Conservation (phyloP, 2,797 vertebrate genomes). For the Macropus fuliginosus region DNA sequence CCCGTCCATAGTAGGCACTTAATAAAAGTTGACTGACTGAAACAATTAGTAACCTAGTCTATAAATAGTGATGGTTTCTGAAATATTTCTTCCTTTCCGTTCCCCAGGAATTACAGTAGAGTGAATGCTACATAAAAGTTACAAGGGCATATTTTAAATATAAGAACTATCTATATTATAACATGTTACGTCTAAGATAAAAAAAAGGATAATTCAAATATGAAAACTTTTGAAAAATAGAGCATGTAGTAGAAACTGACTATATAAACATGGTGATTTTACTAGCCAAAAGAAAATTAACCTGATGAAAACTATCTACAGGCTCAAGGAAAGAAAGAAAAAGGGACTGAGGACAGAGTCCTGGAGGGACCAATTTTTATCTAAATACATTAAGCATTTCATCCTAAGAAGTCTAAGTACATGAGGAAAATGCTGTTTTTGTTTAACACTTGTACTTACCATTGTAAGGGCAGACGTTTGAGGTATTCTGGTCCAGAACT, state of each 20-base stretch:
- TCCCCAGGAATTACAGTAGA: conserved; percentile 25
- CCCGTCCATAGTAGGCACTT: conserved; percentile 48
- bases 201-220: conserved; percentile 29
- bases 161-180: conserved; percentile 36
- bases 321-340: conserved; percentile 37
- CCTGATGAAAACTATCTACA: conserved; percentile 19
- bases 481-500: conserved; percentile 99
- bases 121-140: conserved; percentile 30
- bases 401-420: conserved; percentile 11
- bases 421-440: neutral
- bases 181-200: conserved; percentile 34
- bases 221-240: conserved; percentile 39
- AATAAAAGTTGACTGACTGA: conserved; percentile 34
- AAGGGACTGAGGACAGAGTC: conserved; percentile 40
- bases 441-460: conserved; percentile 86
- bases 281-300: conserved; percentile 26
- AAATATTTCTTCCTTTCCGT: conserved; percentile 45
- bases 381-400: conserved; percentile 44
- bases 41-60: conserved; percentile 47
- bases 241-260: conserved; percentile 12
- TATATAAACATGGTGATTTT: conserved; percentile 30
- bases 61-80: conserved; percentile 21
- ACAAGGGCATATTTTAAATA: conserved; percentile 18
- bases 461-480: conserved; percentile 95
- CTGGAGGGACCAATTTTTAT: neutral